Evolutionary conservation across 37 sponge, comb jelly and placozoan genomes (phyloP).

Genomic region (Eunapius fragilis): DNA sequence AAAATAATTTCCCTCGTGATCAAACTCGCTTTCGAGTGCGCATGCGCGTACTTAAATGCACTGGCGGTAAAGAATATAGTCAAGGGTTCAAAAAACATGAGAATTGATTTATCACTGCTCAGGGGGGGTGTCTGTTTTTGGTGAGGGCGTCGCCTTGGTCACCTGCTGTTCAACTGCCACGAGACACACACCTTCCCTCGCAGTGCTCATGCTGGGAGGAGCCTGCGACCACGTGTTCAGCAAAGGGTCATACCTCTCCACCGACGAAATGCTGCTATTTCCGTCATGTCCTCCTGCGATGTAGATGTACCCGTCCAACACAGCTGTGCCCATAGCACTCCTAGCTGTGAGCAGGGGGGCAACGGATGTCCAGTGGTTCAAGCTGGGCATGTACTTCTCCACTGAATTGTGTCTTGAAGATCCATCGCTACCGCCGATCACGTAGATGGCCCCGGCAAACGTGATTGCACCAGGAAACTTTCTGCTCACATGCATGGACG

Average conservation of each 20-base stretch:
- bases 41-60: too few relatives aligned
- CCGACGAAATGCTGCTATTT: slow-evolving; percentile 15
- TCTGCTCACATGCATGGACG: slow-evolving; percentile 40
- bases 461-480: slow-evolving; percentile 64
- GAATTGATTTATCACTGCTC: background rate
- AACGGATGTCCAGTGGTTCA: slow-evolving; percentile 59
- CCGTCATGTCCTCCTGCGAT: slow-evolving; percentile 71
- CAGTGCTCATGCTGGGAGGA: slow-evolving; percentile 18
- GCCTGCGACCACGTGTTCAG: slow-evolving; percentile 50
- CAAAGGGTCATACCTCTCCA: slow-evolving; percentile 72
- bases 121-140: background rate
- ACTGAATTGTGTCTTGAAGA: slow-evolving; percentile 38
- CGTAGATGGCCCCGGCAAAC: slow-evolving; percentile 37
- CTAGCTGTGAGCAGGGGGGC: slow-evolving; percentile 52
- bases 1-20: too few relatives aligned
- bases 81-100: background rate
- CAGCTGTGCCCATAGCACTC: slow-evolving; percentile 61
- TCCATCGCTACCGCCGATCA: slow-evolving; percentile 50
- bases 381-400: slow-evolving; percentile 47
- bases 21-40: too few relatives aligned
- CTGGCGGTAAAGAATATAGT: too few relatives aligned
- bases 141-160: background rate
- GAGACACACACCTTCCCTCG: background rate
- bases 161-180: background rate
- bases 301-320: slow-evolving; percentile 50